Conservation (phyloP, 2,797 vertebrate species). For the Notolabrus celidotus region DNA sequence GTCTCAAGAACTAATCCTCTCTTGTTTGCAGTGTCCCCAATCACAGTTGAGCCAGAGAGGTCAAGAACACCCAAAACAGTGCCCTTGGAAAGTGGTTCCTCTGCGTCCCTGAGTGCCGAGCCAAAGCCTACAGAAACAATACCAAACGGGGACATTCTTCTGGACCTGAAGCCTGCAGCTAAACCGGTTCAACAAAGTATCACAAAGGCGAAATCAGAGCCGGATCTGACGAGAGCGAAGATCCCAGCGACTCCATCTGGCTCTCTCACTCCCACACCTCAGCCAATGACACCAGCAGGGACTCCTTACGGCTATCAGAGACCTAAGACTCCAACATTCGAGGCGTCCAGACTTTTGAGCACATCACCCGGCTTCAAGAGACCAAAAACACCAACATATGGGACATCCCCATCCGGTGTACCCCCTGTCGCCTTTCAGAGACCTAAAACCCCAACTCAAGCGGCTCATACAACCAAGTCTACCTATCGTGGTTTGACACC, state of each 20-base stretch:
- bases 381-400: conserved; percentile 76
- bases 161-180: conserved; percentile 39
- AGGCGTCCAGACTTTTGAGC: conserved; percentile 66
- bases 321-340: conserved; percentile 72
- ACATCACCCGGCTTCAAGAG: conserved; percentile 70
- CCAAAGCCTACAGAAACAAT: conserved; percentile 38
- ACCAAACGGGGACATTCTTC: conserved; percentile 67
- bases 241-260: conserved; percentile 18
- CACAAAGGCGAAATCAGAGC: conserved; percentile 62
- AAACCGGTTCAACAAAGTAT: conserved; percentile 51
- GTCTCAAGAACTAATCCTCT: conserved; percentile 84
- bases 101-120: conserved; percentile 51
- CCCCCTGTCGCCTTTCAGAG: conserved; percentile 74
- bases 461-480: conserved; percentile 70
- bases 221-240: conserved; percentile 48
- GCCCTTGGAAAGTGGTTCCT: conserved; percentile 23
- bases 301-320: conserved; percentile 54
- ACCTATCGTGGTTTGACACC: conserved; percentile 84
- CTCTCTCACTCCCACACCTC: conserved; percentile 33
- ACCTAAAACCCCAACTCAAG: conserved; percentile 78
- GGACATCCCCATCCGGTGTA: conserved; percentile 35
- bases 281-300: conserved; percentile 23
- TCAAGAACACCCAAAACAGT: conserved; percentile 65
- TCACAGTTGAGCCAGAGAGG: conserved; percentile 75
- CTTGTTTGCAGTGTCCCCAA: conserved; percentile 83